These are phyloP conservation scores for Synodontis membranacea DNA, from an alignment of 2,113 vertebrate species.

Conservation along the genomic window DNA sequence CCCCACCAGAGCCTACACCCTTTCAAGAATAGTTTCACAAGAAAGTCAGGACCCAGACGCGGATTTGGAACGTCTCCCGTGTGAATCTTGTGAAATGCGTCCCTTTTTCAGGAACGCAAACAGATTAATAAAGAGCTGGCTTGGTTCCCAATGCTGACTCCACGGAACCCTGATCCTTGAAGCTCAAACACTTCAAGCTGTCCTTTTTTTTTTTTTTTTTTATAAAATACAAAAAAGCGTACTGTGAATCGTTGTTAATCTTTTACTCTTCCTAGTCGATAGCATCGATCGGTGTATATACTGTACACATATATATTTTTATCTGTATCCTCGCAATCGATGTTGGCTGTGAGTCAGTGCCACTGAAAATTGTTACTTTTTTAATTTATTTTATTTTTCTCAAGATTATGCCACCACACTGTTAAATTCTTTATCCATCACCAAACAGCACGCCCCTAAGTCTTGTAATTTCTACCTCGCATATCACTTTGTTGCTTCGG, in stretches of 20 bases:
- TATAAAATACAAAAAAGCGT: constrained; percentile 40
- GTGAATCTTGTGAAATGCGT: constrained; percentile 30
- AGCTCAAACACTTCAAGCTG: constrained; percentile 46
- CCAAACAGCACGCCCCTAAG: not conserved
- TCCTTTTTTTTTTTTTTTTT: constrained; percentile 35
- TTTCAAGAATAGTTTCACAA: constrained; percentile 24
- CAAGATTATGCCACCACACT: not conserved
- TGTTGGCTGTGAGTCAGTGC: not conserved
- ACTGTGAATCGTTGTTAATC: constrained; percentile 45
- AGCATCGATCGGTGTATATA: too few relatives aligned
- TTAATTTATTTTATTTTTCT: not conserved
- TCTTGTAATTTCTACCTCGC: not conserved
- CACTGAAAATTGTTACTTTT: too few relatives aligned
- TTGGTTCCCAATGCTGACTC: constrained; percentile 28
- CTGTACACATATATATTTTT: not conserved
- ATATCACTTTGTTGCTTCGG: not conserved
- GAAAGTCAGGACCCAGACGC: constrained; percentile 1
- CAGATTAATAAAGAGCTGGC: constrained; percentile 33
- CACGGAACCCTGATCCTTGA: constrained; percentile 16
- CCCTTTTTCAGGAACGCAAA: constrained; percentile 23
- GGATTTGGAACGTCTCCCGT: constrained; percentile 30
- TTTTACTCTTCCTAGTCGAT: constrained; percentile 24
- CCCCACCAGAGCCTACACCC: not conserved
- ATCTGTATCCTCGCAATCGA: too few relatives aligned
- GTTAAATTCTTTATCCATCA: not conserved